phyloP scores from a whole-genome alignment of 1,140 invertebrate genomes.

The Drosophila pruinosa region DNA sequence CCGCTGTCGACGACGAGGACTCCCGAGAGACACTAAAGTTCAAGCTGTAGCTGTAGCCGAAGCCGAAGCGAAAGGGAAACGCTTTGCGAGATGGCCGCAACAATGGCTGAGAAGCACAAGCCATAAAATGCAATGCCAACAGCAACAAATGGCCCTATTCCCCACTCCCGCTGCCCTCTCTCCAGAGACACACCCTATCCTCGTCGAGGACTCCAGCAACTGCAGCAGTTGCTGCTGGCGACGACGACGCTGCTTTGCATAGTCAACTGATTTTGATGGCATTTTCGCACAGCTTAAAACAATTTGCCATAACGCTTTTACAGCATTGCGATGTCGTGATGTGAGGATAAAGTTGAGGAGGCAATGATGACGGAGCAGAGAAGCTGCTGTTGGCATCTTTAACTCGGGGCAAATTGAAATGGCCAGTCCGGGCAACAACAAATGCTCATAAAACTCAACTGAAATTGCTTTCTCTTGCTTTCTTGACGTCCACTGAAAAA shows the following conservation, averaged over 20 bases:
- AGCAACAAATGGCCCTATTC: conserved; percentile 61
- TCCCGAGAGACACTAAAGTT: conserved; percentile 52
- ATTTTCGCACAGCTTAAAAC: conserved; percentile 80
- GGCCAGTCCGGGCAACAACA: conserved; percentile 47
- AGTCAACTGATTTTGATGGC: conserved; percentile 79
- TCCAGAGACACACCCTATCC: background rate
- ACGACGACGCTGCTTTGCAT: conserved; percentile 62
- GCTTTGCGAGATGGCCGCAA: conserved; percentile 57
- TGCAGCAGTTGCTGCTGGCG: background rate
- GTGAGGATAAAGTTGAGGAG: conserved; percentile 38
- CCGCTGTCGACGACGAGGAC: conserved; percentile 21
- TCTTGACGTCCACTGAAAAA: conserved; percentile 77
- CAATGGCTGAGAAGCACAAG: conserved; percentile 74
- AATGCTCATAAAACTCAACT: conserved; percentile 75
- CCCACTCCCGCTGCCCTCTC: background rate
- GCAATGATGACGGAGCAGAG: background rate
- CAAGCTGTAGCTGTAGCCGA: conserved; percentile 25
- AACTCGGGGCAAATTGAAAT: conserved; percentile 67
- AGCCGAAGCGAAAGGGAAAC: conserved; percentile 35
- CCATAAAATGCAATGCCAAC: conserved; percentile 76
- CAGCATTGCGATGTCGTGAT: conserved; percentile 64
- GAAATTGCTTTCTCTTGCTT: conserved; percentile 78
- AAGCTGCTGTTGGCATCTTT: conserved; percentile 37
- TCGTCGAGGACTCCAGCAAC: background rate
- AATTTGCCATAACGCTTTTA: conserved; percentile 79